Evolutionary conservation across 2,888 invertebrate genomes (phyloP).

Genomic region (Dichetophora obliterata): DNA sequence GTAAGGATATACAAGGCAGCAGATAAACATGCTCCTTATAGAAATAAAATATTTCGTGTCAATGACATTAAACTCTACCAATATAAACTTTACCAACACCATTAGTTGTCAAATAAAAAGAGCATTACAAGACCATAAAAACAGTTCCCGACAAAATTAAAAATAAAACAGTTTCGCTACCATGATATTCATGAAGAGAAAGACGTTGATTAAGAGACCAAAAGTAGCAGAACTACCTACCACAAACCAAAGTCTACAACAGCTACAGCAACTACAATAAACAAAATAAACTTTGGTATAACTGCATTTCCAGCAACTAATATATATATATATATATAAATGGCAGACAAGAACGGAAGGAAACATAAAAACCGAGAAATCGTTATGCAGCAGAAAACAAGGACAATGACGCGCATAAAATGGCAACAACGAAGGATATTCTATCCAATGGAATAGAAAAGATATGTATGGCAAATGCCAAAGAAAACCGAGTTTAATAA

Average conservation of each 20-base stretch:
- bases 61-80: neutral
- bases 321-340: neutral
- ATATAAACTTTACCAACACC: neutral
- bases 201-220: neutral
- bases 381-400: constrained; percentile 6
- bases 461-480: neutral
- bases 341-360: constrained; percentile 15
- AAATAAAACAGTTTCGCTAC: neutral
- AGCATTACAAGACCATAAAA: too few species aligned
- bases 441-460: constrained; percentile 7
- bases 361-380: neutral
- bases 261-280: neutral
- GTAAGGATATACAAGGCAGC: too few species aligned
- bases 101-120: too few species aligned
- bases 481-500: neutral
- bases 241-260: neutral
- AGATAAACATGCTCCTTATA: neutral
- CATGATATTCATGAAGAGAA: neutral
- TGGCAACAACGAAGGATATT: neutral
- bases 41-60: neutral
- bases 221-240: neutral
- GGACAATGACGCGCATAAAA: constrained; percentile 24
- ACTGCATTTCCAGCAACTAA: constrained; percentile 12
- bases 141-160: neutral
- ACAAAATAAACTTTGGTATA: too few species aligned